phyloP scores from a whole-genome alignment of 2,797 vertebrate species.

The Channa striata region DNA sequence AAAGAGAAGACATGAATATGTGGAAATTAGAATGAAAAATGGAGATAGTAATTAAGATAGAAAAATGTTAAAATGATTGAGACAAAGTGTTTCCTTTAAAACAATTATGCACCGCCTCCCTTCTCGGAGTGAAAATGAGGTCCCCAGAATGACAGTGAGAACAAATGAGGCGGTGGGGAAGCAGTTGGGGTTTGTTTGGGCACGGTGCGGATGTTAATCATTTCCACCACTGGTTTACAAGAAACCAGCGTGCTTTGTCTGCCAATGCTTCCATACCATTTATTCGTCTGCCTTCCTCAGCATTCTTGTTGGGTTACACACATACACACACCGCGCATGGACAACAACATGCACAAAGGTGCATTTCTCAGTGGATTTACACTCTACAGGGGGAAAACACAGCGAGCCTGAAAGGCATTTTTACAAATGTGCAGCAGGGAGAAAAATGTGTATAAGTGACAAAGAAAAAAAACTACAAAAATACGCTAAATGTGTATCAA shows the following conservation, averaged over 20 bases:
- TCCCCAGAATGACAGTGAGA: constrained; percentile 51
- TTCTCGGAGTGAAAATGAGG: constrained; percentile 46
- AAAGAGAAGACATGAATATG: constrained; percentile 12
- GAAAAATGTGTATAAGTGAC: constrained; percentile 42
- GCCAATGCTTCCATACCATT: constrained; percentile 42
- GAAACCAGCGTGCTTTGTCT: constrained; percentile 69
- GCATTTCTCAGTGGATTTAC: constrained; percentile 25
- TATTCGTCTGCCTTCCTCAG: constrained; percentile 65
- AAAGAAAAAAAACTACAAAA: not conserved
- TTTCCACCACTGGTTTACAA: constrained; percentile 74
- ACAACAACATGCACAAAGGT: constrained; percentile 11
- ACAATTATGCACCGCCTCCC: constrained; percentile 47
- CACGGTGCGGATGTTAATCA: constrained; percentile 71
- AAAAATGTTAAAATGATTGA: constrained; percentile 40
- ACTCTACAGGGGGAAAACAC: constrained; percentile 7
- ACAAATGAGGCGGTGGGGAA: constrained; percentile 59
- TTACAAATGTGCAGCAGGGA: constrained; percentile 35
- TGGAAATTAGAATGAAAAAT: constrained; percentile 45
- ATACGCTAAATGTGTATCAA: not conserved
- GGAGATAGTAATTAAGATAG: constrained; percentile 56
- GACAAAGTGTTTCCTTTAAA: constrained; percentile 56
- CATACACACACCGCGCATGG: not conserved
- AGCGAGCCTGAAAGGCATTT: constrained; percentile 17
- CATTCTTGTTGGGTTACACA: constrained; percentile 37
- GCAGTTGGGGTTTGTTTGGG: constrained; percentile 52